Conservation (phyloP, 1,140 invertebrate genomes). For the Lanistes nyassanus region DNA sequence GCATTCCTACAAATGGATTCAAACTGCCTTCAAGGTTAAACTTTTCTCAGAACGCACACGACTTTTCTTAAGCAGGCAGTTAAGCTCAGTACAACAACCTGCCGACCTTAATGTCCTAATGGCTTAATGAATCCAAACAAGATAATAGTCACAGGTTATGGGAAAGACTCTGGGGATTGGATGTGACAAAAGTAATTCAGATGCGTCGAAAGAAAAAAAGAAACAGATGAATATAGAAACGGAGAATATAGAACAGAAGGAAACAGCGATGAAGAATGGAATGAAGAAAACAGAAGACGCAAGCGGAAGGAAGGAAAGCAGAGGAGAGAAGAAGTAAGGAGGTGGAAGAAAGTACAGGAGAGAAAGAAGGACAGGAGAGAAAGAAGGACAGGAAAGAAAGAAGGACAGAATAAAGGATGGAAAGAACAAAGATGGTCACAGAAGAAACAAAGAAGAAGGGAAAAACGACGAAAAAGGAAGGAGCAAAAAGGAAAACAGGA, state of each 20-base stretch:
- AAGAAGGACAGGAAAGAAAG: neutral
- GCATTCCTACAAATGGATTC: too few species aligned
- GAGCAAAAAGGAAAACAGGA: neutral
- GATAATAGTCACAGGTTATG: neutral
- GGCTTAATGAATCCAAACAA: too few species aligned
- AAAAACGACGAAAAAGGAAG: slow-evolving; percentile 5
- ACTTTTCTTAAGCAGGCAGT: too few species aligned
- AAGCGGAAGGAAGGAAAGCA: neutral
- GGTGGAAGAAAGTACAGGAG: neutral
- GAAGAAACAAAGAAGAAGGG: neutral
- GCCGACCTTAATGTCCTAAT: too few species aligned
- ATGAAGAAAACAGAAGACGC: neutral
- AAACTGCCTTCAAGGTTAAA: too few species aligned
- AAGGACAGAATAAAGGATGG: neutral
- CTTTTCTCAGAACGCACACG: too few species aligned
- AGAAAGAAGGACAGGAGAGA: neutral
- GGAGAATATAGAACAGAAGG: neutral
- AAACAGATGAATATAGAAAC: neutral
- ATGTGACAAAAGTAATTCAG: too few species aligned
- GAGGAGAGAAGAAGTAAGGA: neutral
- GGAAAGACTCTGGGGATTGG: neutral
- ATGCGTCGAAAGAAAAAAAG: slow-evolving; percentile 6
- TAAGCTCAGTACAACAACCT: too few species aligned
- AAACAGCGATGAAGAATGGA: neutral
- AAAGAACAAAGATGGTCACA: neutral